These are phyloP conservation scores for Trachelipus rathkii DNA, from an alignment of 1,140 invertebrate species.

Conservation along the genomic window DNA sequence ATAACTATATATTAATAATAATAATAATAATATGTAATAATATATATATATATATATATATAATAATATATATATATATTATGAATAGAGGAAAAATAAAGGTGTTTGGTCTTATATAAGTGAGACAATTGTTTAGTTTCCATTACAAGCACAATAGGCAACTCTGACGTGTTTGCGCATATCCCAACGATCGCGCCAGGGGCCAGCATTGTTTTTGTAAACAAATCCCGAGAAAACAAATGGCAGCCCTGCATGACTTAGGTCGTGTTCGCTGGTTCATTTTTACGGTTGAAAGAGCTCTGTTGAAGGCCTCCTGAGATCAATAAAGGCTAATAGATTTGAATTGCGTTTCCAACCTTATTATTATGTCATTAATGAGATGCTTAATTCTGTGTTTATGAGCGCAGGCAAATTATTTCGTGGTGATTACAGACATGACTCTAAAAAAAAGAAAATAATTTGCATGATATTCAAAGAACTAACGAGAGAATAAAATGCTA, in stretches of 20 bases:
- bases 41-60: conserved; percentile 15
- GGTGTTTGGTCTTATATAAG: not conserved
- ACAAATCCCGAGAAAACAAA: not conserved
- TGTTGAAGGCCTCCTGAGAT: not conserved
- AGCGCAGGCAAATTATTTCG: too few species aligned
- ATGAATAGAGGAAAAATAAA: not conserved
- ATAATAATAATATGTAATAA: too few species aligned
- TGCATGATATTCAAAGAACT: too few species aligned
- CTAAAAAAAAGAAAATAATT: too few species aligned
- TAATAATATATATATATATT: not conserved
- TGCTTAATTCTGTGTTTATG: not conserved
- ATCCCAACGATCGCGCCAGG: not conserved
- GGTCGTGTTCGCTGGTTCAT: not conserved
- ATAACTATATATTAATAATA: not conserved
- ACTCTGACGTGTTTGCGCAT: not conserved
- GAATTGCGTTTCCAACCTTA: not conserved
- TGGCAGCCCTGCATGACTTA: conserved; percentile 1
- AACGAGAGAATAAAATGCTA: too few species aligned
- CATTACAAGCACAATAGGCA: not conserved
- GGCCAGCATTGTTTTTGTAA: conserved; percentile 6
- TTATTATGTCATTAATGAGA: conserved; percentile 3
- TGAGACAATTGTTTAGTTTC: not conserved
- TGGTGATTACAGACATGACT: too few species aligned
- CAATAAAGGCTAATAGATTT: conserved; percentile 6
- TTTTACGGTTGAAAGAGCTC: conserved; percentile 4